Percentiles rank a stretch among this genome's conserved stretches.
These are phyloP conservation scores for Julus scandinavius DNA, from an alignment of 2,888 invertebrate species.

Conservation along the genomic window DNA sequence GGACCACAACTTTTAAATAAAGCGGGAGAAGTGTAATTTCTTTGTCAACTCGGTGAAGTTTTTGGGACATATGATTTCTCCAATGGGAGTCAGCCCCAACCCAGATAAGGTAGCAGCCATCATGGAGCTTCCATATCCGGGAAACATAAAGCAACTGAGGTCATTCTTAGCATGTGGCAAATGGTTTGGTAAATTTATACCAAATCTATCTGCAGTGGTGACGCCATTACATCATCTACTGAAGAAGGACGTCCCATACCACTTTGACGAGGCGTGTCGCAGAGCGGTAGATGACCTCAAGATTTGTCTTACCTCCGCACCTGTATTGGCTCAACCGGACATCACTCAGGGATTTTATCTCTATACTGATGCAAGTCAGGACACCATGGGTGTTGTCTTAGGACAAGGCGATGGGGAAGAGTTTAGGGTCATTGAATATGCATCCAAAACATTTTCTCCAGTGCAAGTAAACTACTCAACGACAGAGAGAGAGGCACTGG, in stretches of 20 bases:
- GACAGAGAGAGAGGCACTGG: background rate
- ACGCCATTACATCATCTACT: no score
- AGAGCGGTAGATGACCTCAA: fast-evolving
- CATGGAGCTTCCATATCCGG: no score
- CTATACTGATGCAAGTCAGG: background rate
- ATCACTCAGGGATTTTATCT: background rate
- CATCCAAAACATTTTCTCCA: background rate
- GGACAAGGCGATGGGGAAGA: background rate
- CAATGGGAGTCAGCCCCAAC: background rate
- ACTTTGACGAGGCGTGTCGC: background rate
- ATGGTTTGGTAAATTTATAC: no score
- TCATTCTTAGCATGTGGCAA: no score
- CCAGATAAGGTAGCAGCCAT: background rate
- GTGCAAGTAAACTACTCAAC: background rate
- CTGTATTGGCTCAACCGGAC: background rate
- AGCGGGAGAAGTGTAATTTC: no score
- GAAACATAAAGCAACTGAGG: no score
- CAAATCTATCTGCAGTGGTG: background rate
- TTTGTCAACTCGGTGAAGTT: background rate
- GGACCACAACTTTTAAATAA: no score
- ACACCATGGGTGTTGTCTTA: background rate
- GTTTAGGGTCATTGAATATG: background rate
- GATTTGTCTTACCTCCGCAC: background rate
- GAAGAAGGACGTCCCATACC: background rate
- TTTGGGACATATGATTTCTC: background rate